Base-by-base conservation (phyloP, 2,888 invertebrate species). In the Macaria liturata region DNA sequence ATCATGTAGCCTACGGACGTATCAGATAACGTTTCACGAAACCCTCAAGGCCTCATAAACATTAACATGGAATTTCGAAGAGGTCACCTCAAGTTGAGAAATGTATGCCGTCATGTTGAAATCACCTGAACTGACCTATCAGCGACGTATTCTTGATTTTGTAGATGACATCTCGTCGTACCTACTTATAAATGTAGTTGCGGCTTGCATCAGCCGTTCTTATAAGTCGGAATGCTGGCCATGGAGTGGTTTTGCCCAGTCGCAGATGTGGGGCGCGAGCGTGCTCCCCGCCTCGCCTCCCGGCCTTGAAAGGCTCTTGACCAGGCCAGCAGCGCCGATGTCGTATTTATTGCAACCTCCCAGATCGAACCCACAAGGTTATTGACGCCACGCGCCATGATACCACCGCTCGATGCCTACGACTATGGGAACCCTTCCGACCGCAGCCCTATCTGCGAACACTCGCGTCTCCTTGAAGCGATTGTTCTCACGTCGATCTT, bases 221-320 rank as follows among this genome's bases (percentile, higher is more conserved):
- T 74, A 74, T 78, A 73, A 80, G 76, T 70, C 76, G 81, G 84
- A 84, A 86, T 86, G 86, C 82, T 83, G 76, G 76, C 77, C 78
- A 80, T 80, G 84, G 77, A 75, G 74, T 80, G 77, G 78, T 65
- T 75, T 66, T 72, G 75, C 68, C 69, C 80, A 76, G 78, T 76
- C 83, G 81, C 84, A 88, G 84, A 89, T 88, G 84, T 86, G 83
- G 88, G 84, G 82, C 84, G 85, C n/a, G n/a, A n/a, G n/a, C n/a
- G n/a, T n/a, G n/a, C 84, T 81, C 90, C 89, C 89, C 89, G 84
- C 88, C 84, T 87, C 88, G 83, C 87, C 84, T 85, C 89, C 85
- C 84, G 88, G 86, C 91, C 91, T 91, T 91, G 91, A 91, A 91
- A 91, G 91, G 91, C 90, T 90, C 91, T 91, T 91, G 91, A 91